Conservation (phyloP, 1,140 invertebrate genomes). For the Drosophila nigrodunni region DNA sequence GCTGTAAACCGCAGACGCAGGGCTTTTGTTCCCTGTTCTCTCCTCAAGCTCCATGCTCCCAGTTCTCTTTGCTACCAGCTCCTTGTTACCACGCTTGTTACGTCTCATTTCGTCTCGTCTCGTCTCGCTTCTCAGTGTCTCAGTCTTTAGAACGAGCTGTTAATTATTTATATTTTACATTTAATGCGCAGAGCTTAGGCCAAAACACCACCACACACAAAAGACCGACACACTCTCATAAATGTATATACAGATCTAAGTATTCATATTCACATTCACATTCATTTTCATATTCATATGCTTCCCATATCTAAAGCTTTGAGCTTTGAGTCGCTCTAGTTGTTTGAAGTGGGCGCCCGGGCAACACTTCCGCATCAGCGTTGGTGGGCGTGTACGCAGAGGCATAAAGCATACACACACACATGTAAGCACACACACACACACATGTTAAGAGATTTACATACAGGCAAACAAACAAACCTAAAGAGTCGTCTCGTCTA, state of each 20-base stretch:
- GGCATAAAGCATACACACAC: slow-evolving; percentile 52
- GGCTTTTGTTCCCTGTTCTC: not conserved
- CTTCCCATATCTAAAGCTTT: slow-evolving; percentile 52
- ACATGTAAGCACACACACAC: slow-evolving; percentile 2
- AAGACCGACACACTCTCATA: not conserved
- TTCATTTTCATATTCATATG: slow-evolving; percentile 55
- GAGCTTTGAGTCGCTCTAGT: slow-evolving; percentile 67
- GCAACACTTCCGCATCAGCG: slow-evolving; percentile 71
- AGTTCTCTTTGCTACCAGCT: not conserved
- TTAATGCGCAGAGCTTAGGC: slow-evolving; percentile 74
- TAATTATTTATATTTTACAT: slow-evolving; percentile 82
- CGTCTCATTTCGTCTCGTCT: slow-evolving; percentile 20
- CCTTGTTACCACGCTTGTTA: slow-evolving; percentile 15
- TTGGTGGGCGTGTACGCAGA: slow-evolving; percentile 50
- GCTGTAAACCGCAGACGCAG: slow-evolving; percentile 29
- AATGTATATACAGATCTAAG: slow-evolving; percentile 14
- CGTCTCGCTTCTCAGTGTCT: slow-evolving; percentile 21
- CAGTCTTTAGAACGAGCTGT: slow-evolving; percentile 48
- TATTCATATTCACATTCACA: slow-evolving; percentile 32
- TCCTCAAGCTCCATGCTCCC: not conserved
- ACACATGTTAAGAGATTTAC: slow-evolving; percentile 30
- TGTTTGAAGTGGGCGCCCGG: slow-evolving; percentile 71
- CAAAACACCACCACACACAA: slow-evolving; percentile 20
- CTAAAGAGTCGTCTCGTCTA: slow-evolving; percentile 58
- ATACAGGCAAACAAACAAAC: slow-evolving; percentile 67